Conservation (phyloP, 2,888 invertebrate species). For the Drosophila rubida region DNA sequence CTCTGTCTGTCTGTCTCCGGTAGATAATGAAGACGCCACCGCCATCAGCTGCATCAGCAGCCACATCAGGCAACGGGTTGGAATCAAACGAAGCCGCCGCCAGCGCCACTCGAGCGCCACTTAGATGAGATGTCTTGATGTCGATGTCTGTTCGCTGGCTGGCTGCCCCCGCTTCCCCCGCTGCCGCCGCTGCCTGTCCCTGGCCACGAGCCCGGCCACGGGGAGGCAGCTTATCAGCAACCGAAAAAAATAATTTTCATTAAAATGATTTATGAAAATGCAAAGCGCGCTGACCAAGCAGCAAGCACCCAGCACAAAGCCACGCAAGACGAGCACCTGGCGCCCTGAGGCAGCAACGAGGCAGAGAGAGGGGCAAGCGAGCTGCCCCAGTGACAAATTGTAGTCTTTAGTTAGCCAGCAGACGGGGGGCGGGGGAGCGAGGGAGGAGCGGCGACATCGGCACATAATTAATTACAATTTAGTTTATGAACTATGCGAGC, state of each 20-base stretch:
- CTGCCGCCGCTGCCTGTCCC: conserved; percentile 10
- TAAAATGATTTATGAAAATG: conserved; percentile 80
- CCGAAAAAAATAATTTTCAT: conserved; percentile 66
- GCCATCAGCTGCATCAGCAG: conserved; percentile 61
- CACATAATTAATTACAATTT: conserved; percentile 77
- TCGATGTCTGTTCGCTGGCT: conserved; percentile 31
- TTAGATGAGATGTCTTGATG: conserved; percentile 79
- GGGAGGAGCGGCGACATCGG: conserved; percentile 31
- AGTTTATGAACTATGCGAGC: conserved; percentile 70
- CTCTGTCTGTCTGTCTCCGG: conserved; percentile 27
- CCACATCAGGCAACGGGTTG: conserved; percentile 44
- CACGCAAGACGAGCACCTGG: conserved; percentile 50
- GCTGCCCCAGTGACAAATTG: conserved; percentile 61
- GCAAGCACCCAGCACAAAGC: not conserved
- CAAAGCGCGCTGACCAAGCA: conserved; percentile 73
- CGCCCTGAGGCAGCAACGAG: conserved; percentile 4
- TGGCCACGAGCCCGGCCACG: not conserved
- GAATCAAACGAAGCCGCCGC: conserved; percentile 69
- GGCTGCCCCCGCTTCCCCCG: conserved; percentile 4
- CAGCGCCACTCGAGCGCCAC: conserved; percentile 69
- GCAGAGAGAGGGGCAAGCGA: not conserved
- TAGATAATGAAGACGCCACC: conserved; percentile 83
- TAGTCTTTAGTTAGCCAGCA: conserved; percentile 47
- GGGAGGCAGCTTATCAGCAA: conserved; percentile 55
- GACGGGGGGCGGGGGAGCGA: not conserved